Evolutionary conservation across 2,113 vertebrate genomes (phyloP), one percentile per base, ranked within the genome.

Genomic region (Gobio gobio): DNA sequence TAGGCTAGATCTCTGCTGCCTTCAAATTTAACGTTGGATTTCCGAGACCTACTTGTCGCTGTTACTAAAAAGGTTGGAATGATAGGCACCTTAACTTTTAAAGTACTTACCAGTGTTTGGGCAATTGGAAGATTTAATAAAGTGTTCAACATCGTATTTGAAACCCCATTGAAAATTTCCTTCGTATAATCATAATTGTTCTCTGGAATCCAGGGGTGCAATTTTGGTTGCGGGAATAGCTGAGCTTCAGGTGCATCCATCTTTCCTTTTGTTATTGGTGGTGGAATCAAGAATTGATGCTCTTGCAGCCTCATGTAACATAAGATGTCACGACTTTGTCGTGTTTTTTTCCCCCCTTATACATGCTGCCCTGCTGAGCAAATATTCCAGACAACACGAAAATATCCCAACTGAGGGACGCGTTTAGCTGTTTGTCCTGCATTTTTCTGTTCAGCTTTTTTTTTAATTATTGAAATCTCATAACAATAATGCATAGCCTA

Each of bases 131-230:
- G 3, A 1, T 45, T 49, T 26, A 74, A 49, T 49, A 26, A 47
- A 16, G 72, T 72, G 36, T 20, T 49, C 43, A n/a, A 16, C 43
- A 16, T 47, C 43, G 10, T 16, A 49, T 47, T 24, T 74, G 6
- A 47, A 74, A 74, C 10, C 1, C 43, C 12, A 8, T 74, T 47
- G 24, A 74, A 74, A 13, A 74, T 74, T 5, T 2, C 3, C 64
- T 8, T 40, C 10, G n/a, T 74, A 24, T 47, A 10, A 12, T 73
- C 10, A 45, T 47, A 73, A 74, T 14, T 43, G 22, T 7, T 73
- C 40, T 73, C 68, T 73, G 70, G 70, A 47, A 74, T 16, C 22
- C 43, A 47, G 72, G 72, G n/a, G 13, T 73, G 40, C 43, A 45
- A 47, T 73, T 45, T 18, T 4, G 29, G 33, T 66, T 9, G 7